Percentiles rank a stretch among this genome's conserved stretches.
Conservation (phyloP, 23 tunicate genomes). For the Ascidia mentula region DNA sequence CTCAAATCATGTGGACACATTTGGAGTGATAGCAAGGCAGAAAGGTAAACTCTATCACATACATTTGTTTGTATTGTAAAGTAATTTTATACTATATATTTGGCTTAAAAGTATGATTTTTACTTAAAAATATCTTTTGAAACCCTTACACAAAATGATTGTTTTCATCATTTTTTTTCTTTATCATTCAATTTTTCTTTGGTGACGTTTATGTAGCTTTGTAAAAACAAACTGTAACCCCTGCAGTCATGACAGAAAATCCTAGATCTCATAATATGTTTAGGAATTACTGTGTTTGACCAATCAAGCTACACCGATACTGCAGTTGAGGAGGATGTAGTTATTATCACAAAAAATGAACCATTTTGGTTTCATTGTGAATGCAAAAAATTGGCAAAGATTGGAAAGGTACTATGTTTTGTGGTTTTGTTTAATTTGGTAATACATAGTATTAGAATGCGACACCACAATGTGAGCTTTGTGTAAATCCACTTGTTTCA, state of each 20-base stretch:
- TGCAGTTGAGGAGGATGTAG: not conserved
- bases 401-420: slow-evolving; percentile 24
- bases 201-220: too few species aligned
- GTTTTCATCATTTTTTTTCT: too few species aligned
- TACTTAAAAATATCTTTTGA: too few species aligned
- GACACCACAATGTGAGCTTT: not conserved
- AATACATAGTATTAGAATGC: not conserved
- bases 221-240: too few species aligned
- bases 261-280: too few species aligned
- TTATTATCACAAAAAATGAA: slow-evolving; percentile 19
- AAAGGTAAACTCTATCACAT: too few species aligned
- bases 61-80: not conserved
- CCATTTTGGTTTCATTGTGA: slow-evolving; percentile 54
- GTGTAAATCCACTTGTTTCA: not conserved
- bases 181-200: too few species aligned
- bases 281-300: not conserved
- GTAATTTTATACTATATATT: not conserved
- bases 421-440: not conserved
- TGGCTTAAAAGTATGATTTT: not conserved
- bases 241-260: too few species aligned
- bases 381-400: slow-evolving; percentile 67
- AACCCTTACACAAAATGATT: too few species aligned
- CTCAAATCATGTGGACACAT: not conserved
- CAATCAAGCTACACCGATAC: not conserved
- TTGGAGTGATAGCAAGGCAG: not conserved